phyloP scores from a whole-genome alignment of 2,113 vertebrate genomes.

The Cettia cetti region DNA sequence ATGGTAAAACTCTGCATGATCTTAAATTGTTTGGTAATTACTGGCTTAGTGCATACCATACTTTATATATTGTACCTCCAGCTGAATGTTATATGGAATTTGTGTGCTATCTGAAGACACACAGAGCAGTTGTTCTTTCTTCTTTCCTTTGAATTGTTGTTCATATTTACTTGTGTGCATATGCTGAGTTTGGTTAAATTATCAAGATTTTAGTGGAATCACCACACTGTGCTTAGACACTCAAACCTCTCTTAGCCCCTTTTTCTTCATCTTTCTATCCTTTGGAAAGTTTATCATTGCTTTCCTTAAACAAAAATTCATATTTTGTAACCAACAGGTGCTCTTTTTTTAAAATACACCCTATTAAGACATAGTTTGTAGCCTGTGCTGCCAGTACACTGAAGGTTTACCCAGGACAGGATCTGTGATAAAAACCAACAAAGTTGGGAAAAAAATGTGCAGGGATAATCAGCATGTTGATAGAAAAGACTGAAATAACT shows the following conservation, averaged over 20 bases:
- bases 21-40: background rate
- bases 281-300: accelerated
- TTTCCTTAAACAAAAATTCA: background rate
- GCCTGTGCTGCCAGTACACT: background rate
- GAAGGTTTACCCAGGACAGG: accelerated
- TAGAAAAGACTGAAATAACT: background rate
- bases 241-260: background rate
- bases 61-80: background rate
- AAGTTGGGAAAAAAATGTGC: background rate
- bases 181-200: background rate
- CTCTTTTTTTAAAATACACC: background rate
- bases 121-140: background rate
- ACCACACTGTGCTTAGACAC: background rate
- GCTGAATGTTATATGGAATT: background rate
- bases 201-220: background rate
- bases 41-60: background rate
- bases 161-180: background rate
- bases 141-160: background rate
- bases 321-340: background rate
- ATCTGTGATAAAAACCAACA: background rate
- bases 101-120: background rate
- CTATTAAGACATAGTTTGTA: background rate
- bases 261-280: background rate
- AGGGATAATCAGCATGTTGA: background rate
- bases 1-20: background rate